Evolutionary conservation across 2,113 vertebrate species (phyloP).

Genomic region (Laticauda colubrina): DNA sequence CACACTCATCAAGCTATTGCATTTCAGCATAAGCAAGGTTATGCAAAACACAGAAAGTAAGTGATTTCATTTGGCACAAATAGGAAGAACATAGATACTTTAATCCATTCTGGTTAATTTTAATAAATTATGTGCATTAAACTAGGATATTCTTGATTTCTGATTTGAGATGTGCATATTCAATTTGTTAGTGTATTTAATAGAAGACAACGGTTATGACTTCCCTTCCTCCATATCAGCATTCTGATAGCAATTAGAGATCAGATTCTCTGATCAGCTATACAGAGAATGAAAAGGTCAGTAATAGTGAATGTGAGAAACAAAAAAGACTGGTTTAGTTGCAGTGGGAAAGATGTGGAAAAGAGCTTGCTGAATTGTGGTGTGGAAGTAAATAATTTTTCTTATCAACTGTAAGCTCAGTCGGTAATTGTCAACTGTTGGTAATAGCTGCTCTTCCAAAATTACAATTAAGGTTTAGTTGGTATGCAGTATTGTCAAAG

Average conservation of each 20-base stretch:
- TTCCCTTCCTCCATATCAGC: conserved; percentile 16
- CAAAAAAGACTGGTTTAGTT: background rate
- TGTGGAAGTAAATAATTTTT: background rate
- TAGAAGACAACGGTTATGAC: conserved; percentile 41
- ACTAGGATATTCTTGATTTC: conserved; percentile 43
- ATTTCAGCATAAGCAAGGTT: background rate
- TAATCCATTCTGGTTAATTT: conserved; percentile 46
- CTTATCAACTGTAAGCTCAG: background rate
- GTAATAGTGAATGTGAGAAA: background rate
- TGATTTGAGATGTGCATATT: conserved; percentile 27
- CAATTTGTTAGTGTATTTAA: conserved; percentile 47
- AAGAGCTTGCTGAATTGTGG: background rate
- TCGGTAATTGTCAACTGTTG: background rate
- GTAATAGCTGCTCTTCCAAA: background rate
- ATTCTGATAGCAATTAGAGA: background rate
- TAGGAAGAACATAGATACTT: conserved; percentile 24
- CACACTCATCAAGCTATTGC: background rate
- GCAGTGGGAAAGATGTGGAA: background rate
- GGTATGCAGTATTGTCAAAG: background rate
- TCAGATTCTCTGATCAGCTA: background rate
- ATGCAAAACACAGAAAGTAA: background rate
- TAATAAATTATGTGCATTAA: conserved; percentile 46
- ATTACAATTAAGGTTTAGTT: background rate
- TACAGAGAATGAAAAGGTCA: background rate
- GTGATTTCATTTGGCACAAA: conserved; percentile 35